phyloP scores from a whole-genome alignment of 2,888 invertebrate species.

The Saturnia japonica region DNA sequence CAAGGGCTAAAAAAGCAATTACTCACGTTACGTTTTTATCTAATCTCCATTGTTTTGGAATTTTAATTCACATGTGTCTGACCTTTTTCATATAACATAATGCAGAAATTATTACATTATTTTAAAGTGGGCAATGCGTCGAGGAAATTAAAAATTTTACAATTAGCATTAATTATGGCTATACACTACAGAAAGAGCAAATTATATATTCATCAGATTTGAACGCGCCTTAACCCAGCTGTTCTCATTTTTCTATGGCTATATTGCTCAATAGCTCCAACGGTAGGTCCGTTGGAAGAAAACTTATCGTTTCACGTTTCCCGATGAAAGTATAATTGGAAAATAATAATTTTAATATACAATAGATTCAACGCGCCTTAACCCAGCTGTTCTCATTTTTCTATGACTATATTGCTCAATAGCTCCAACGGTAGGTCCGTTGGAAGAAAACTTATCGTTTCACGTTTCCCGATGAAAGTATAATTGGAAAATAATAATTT shows the following conservation, averaged over 20 bases:
- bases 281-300: neutral
- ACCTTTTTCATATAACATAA: no score
- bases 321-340: neutral
- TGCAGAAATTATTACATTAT: no score
- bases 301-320: neutral
- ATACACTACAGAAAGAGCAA: no score
- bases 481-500: neutral
- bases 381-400: neutral
- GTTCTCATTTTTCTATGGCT: neutral
- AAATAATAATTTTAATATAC: neutral
- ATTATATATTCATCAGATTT: no score
- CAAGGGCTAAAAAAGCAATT: no score
- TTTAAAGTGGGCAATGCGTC: no score
- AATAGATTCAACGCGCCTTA: neutral
- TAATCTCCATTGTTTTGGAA: no score
- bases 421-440: neutral
- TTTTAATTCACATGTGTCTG: no score
- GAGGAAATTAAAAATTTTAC: no score
- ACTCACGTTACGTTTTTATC: no score
- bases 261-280: no score
- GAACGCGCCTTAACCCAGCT: neutral
- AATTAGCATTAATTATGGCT: no score
- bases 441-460: neutral
- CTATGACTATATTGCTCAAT: neutral
- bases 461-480: conserved; percentile 3